Percentiles rank a stretch among this genome's conserved stretches.
These are phyloP conservation scores for Festucalex cinctus DNA, from an alignment of 2,113 vertebrate species.

Conservation along the genomic window DNA sequence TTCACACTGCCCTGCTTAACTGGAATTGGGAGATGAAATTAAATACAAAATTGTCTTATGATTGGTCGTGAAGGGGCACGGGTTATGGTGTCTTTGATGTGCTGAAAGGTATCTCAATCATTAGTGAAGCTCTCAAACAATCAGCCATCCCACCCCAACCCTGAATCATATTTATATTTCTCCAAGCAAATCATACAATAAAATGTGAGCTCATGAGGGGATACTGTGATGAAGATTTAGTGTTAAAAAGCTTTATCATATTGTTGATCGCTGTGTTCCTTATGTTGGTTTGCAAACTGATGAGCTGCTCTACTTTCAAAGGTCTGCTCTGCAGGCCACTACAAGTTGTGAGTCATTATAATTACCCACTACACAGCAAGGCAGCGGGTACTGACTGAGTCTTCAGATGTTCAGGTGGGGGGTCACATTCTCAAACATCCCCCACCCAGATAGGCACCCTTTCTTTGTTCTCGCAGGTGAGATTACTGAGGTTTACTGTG, in stretches of 20 bases:
- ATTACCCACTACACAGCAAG: conserved; percentile 19
- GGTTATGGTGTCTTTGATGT: no score
- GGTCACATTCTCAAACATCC: conserved; percentile 16
- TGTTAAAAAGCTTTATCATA: background rate
- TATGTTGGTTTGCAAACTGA: conserved; percentile 14
- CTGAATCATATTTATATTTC: no score
- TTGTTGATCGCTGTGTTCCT: background rate
- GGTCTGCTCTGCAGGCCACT: conserved; percentile 14
- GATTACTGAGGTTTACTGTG: conserved; percentile 15
- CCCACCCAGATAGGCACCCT: conserved; percentile 11
- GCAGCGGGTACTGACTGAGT: conserved; percentile 6
- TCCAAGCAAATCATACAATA: no score
- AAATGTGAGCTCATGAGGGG: no score
- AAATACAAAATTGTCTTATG: no score
- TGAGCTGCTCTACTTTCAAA: background rate
- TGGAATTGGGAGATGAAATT: no score
- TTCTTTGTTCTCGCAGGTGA: conserved; percentile 30
- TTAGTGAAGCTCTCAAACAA: no score
- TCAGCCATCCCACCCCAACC: no score
- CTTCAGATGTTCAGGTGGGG: conserved; percentile 45
- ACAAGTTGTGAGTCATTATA: conserved; percentile 27
- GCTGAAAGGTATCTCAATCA: no score
- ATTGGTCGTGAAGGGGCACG: no score
- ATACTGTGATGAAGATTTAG: background rate
- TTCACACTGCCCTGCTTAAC: no score